phyloP scores from a whole-genome alignment of 1,140 invertebrate species.

The Caenorhabditis tropicalis region DNA sequence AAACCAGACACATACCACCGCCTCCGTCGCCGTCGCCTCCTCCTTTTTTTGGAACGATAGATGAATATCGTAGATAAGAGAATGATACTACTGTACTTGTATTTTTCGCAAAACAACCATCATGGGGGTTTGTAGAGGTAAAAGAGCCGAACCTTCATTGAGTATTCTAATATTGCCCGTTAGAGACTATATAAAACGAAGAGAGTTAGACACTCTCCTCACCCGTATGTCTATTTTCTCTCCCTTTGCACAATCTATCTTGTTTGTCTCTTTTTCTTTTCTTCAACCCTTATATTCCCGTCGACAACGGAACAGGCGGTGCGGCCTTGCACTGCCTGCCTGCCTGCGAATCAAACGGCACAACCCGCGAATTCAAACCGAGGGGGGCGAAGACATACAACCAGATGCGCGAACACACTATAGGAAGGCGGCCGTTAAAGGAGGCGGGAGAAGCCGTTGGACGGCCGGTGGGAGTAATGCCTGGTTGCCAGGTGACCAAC shows the following conservation, averaged over 20 bases:
- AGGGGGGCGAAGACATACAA: background rate
- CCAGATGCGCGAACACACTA: background rate
- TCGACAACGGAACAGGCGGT: slow-evolving; percentile 2
- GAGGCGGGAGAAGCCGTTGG: background rate
- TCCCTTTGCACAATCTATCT: slow-evolving; percentile 3
- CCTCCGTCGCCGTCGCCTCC: background rate
- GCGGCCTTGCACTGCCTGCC: background rate
- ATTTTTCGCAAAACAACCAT: background rate
- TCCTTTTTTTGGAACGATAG: background rate
- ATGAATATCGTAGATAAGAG: background rate
- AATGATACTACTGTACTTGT: background rate
- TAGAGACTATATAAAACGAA: background rate
- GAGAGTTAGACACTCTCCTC: background rate
- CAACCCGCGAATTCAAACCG: background rate
- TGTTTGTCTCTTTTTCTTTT: slow-evolving; percentile 40
- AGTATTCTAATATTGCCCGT: slow-evolving; percentile 37
- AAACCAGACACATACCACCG: background rate
- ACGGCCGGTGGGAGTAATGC: background rate
- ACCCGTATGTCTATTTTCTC: background rate
- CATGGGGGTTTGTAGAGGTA: background rate
- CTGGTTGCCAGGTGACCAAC: slow-evolving; percentile 6
- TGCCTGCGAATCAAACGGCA: slow-evolving; percentile 30
- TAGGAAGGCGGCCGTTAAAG: background rate
- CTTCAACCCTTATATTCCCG: background rate
- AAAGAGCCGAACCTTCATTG: slow-evolving; percentile 39